Evolutionary conservation across 2,113 vertebrate species (phyloP).

Genomic region (Tupaia tana): DNA sequence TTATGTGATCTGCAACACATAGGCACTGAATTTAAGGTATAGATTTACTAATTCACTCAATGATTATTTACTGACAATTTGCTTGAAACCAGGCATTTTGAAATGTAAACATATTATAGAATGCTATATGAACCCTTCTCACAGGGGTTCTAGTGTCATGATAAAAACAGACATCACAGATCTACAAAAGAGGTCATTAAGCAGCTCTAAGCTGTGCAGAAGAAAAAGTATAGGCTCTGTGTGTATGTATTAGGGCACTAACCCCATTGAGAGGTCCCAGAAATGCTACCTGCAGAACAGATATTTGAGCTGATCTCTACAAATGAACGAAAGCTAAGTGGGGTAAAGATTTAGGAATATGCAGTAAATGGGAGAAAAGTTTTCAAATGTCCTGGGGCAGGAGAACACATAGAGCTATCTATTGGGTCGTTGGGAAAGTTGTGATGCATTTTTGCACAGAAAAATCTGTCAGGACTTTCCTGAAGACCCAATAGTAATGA

Average conservation of each 20-base stretch:
- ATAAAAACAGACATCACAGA: not conserved
- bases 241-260: fast-evolving
- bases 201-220: not conserved
- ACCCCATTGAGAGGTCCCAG: too few relatives aligned
- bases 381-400: not conserved
- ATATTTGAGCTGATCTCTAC: not conserved
- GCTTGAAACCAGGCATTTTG: not conserved
- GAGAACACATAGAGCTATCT: not conserved
- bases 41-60: not conserved
- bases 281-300: not conserved
- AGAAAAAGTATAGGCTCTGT: not conserved
- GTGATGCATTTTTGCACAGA: too few relatives aligned
- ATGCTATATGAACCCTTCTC: not conserved
- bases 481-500: not conserved
- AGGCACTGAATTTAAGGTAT: not conserved
- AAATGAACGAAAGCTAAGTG: not conserved
- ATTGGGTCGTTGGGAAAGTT: too few relatives aligned
- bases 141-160: not conserved
- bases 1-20: not conserved
- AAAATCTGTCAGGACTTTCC: too few relatives aligned
- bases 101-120: not conserved
- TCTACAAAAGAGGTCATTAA: not conserved
- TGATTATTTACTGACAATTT: not conserved
- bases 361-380: not conserved
- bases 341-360: not conserved